Evolutionary conservation across 2,113 vertebrate genomes (phyloP).

Genomic region (Rynchops niger): DNA sequence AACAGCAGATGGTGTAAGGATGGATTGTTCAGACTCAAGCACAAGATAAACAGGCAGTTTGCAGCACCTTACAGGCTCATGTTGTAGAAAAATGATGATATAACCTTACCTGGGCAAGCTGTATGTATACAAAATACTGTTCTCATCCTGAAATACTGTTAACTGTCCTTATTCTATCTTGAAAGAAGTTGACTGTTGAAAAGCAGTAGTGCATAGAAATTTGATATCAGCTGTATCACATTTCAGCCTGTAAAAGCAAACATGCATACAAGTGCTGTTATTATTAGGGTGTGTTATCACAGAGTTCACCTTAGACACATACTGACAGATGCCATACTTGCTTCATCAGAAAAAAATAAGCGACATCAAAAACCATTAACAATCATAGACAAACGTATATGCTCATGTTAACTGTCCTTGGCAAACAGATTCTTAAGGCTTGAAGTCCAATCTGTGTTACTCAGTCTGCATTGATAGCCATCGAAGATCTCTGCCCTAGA

Average conservation of each 20-base stretch:
- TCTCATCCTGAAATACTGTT: background rate
- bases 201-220: background rate
- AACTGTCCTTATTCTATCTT: background rate
- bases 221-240: background rate
- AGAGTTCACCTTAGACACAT: background rate
- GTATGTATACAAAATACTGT: background rate
- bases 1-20: background rate
- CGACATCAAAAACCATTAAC: background rate
- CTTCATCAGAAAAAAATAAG: background rate
- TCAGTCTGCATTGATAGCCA: background rate
- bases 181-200: background rate
- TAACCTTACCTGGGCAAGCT: background rate
- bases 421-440: background rate
- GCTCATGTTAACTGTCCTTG: background rate
- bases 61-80: background rate
- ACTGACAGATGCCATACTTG: background rate
- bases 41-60: background rate
- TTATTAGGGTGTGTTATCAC: background rate
- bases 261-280: background rate
- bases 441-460: background rate
- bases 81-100: background rate
- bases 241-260: background rate
- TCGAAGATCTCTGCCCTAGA: background rate
- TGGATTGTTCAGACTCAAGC: background rate
- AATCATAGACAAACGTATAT: background rate